These are phyloP conservation scores for Unio pictorum DNA, from an alignment of 2,888 invertebrate species.

Conservation along the genomic window DNA sequence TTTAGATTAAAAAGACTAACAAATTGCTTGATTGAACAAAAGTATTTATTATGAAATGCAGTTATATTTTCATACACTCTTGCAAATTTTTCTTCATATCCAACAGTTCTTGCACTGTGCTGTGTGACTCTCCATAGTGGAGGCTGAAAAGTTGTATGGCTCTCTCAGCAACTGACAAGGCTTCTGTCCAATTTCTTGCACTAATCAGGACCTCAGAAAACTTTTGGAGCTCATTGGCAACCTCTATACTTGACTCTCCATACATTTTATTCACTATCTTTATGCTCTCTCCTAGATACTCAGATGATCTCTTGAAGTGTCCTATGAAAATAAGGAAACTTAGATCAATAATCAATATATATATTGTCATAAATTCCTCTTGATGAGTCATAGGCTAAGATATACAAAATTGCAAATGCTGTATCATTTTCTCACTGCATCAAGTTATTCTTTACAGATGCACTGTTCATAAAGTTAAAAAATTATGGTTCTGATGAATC, in stretches of 20 bases:
- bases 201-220: constrained; percentile 77
- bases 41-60: too few species aligned
- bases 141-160: constrained; percentile 39
- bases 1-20: too few species aligned
- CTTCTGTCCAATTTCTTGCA: constrained; percentile 65
- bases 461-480: too few species aligned
- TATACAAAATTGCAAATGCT: too few species aligned
- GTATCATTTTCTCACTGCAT: too few species aligned
- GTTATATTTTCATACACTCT: not conserved
- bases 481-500: too few species aligned
- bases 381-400: too few species aligned
- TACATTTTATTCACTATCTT: constrained; percentile 77
- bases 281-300: constrained; percentile 76
- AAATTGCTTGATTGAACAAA: too few species aligned
- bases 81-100: constrained; percentile 29
- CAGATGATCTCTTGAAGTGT: constrained; percentile 69
- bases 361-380: too few species aligned
- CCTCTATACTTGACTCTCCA: constrained; percentile 79
- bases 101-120: constrained; percentile 34
- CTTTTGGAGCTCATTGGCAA: constrained; percentile 79
- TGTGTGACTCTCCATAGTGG: constrained; percentile 47
- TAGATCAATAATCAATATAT: too few species aligned
- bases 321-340: constrained; percentile 59
- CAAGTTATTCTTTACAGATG: too few species aligned
- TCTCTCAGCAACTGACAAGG: constrained; percentile 36